Percentiles rank a stretch among this genome's conserved stretches.
phyloP scores from a whole-genome alignment of 1,140 invertebrate genomes.

The Nylanderia fulva region DNA sequence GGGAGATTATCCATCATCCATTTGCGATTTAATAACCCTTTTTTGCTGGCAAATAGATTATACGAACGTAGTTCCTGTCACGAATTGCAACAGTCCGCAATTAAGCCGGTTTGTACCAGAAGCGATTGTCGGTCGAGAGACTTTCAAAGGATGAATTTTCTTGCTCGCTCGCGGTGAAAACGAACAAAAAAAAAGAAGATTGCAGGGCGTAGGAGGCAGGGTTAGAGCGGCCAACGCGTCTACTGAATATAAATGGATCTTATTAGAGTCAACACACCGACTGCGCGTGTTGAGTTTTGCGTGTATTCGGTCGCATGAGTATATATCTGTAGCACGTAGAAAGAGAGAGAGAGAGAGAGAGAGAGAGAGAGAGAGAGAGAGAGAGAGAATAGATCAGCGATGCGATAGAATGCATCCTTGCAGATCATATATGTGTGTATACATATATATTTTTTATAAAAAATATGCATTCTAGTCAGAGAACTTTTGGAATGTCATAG shows the following conservation, averaged over 20 bases:
- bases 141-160: constrained; percentile 11
- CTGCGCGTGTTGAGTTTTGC: constrained; percentile 32
- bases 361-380: too few species aligned
- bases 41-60: constrained; percentile 45
- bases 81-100: constrained; percentile 39
- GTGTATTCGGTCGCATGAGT: constrained; percentile 8
- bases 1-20: constrained; percentile 42
- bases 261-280: constrained; percentile 64
- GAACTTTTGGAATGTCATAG: neutral
- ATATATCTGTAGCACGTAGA: neutral
- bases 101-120: constrained; percentile 52
- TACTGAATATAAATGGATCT: constrained; percentile 64
- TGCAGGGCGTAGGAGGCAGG: neutral
- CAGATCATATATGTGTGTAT: too few species aligned
- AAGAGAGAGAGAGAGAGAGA: too few species aligned
- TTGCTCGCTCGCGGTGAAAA: neutral
- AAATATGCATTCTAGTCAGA: neutral
- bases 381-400: neutral
- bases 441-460: too few species aligned
- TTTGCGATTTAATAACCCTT: constrained; percentile 24
- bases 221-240: neutral
- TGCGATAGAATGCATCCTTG: neutral
- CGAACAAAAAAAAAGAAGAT: constrained; percentile 22
- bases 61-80: constrained; percentile 5
- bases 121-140: constrained; percentile 22